Evolutionary conservation across 2,797 vertebrate species (phyloP).

Genomic region (Neosilurus mollespiculum): DNA sequence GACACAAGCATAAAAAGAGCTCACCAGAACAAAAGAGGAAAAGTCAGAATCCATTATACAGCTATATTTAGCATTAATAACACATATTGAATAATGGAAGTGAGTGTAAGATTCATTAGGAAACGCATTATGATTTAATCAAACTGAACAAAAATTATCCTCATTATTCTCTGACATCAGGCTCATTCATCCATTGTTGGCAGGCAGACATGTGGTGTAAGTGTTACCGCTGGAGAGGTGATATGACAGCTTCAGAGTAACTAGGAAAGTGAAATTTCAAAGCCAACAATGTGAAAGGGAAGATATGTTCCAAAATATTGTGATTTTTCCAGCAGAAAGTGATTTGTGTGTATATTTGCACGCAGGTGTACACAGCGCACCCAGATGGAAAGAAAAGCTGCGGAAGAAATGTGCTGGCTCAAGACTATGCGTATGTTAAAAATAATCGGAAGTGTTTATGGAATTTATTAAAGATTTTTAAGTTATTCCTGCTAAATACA

Average conservation of each 20-base stretch:
- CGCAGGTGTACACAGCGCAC: neutral
- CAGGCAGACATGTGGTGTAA: slow-evolving; percentile 41
- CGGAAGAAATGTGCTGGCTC: neutral
- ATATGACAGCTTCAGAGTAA: slow-evolving; percentile 30
- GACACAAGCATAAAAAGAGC: slow-evolving; percentile 62
- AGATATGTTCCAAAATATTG: neutral
- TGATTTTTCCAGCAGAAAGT: neutral
- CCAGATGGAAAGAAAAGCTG: neutral
- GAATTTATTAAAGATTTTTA: neutral
- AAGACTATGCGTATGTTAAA: neutral
- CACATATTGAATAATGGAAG: slow-evolving; percentile 74
- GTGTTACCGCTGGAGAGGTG: slow-evolving; percentile 31
- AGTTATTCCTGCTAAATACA: neutral
- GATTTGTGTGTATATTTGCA: neutral
- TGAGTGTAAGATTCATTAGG: slow-evolving; percentile 74
- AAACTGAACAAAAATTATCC: slow-evolving; percentile 71
- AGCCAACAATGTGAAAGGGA: neutral
- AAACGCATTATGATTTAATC: slow-evolving; percentile 80
- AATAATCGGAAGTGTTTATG: neutral
- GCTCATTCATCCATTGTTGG: slow-evolving; percentile 60
- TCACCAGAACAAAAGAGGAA: slow-evolving; percentile 61
- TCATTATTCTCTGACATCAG: slow-evolving; percentile 70
- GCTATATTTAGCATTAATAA: slow-evolving; percentile 79
- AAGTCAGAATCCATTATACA: slow-evolving; percentile 79
- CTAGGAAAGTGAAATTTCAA: slow-evolving; percentile 38